A percentile compares a stretch with the other conserved stretches of the same genome.
These are phyloP conservation scores for Meganola albula DNA, from an alignment of 2,888 invertebrate genomes.

Conservation along the genomic window DNA sequence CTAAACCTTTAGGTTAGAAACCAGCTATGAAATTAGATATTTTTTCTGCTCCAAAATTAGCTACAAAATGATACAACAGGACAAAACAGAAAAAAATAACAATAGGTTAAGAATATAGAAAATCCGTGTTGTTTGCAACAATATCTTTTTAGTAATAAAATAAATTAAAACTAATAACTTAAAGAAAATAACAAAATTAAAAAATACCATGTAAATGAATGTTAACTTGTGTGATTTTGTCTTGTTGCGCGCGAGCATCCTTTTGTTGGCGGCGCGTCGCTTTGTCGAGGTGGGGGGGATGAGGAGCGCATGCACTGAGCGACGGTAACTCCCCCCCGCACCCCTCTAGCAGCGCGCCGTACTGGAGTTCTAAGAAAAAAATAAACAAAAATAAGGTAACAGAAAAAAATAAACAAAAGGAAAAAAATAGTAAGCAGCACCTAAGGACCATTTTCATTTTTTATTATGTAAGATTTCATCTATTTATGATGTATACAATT, in stretches of 20 bases:
- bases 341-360: constrained; percentile 73
- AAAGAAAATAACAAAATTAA: constrained; percentile 34
- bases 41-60: no score
- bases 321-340: constrained; percentile 76
- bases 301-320: constrained; percentile 67
- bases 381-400: constrained; percentile 26
- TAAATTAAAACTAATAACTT: constrained; percentile 11
- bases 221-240: constrained; percentile 87
- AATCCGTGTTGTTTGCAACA: no score
- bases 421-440: constrained; percentile 17
- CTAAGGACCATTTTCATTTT: no score
- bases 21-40: no score
- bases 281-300: constrained; percentile 79
- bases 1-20: no score
- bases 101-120: no score
- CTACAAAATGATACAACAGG: no score
- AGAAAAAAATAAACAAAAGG: constrained; percentile 34
- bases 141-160: constrained; percentile 8
- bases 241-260: constrained; percentile 83
- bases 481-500: not conserved
- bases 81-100: no score
- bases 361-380: constrained; percentile 72
- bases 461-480: no score
- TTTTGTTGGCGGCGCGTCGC: constrained; percentile 76
- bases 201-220: constrained; percentile 89